Evolutionary conservation across 1,140 invertebrate species (phyloP), one percentile per base, ranked within the genome.

Genomic region (Drosophila lowei): DNA sequence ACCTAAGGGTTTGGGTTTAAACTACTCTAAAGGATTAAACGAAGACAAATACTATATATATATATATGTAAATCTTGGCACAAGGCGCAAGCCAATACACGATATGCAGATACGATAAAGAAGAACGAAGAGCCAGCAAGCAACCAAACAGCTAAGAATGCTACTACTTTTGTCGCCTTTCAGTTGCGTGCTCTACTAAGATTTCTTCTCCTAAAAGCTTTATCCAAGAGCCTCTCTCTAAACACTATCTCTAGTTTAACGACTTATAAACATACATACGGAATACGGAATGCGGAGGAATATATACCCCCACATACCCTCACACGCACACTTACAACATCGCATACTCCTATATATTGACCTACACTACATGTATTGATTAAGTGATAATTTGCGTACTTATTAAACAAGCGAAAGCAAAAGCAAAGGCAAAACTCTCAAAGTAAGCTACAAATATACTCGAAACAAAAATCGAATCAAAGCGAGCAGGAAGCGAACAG

Each of bases 311-410:
- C 18, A 56, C n/a, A 43, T 28, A 21, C 34, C 42, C 46, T 65
- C 70, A 73, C 77, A 85, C 64, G 76, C 77, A 78, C 75, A 86
- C 77, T 71, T 67, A 77, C 81, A 3, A 38, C 28, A 86, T 80
- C 63, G 80, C 80, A 85, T 83, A 83, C 63, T 65, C 56, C 34
- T 38, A 83, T 59, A 61, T 70, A 76, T 53, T 59, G 50, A 75
- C 56, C 43, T 70, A 59, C 59, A 65, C 52, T 23, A 28, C 43
- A 59, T 63, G 74, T 85, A 86, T 81, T 81, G 62, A 86, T 86
- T 86, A 86, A 86, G 81, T 86, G 74, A 88, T 86, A 81, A 86
- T 86, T 86, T 86, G 81, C 81, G 59, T 81, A 81, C 65, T 79
- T 80, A 80, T 80, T 60, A 72, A 79, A 79, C 64, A 63, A 77